A percentile compares a stretch with the other conserved stretches of the same genome.
Conservation (phyloP, 2,113 vertebrate genomes). For the Leucopsar rothschildi region DNA sequence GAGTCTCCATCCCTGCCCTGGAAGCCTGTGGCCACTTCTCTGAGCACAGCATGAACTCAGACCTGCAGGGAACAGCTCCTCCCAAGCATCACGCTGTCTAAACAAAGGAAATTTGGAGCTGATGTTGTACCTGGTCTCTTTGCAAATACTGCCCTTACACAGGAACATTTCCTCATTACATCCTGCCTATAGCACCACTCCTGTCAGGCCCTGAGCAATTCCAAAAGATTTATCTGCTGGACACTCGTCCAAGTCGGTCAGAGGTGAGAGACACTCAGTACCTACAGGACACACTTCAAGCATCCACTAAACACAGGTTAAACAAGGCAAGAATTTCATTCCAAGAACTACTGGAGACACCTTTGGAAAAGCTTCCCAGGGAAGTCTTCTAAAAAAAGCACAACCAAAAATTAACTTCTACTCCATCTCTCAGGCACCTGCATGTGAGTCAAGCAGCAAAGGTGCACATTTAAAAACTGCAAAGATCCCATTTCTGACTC, state of each 20-base stretch:
- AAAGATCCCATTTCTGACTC: not conserved
- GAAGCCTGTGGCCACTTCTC: not conserved
- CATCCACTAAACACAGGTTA: not conserved
- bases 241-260: not conserved
- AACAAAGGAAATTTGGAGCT: slow-evolving; percentile 22
- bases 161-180: slow-evolving; percentile 30
- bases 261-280: not conserved
- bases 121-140: not conserved
- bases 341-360: not conserved
- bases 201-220: not conserved
- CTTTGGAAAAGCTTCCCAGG: not conserved
- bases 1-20: not conserved
- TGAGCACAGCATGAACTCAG: rapidly evolving
- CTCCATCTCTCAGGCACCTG: not conserved
- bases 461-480: not conserved
- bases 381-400: not conserved
- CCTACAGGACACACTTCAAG: not conserved
- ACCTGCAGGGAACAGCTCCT: not conserved
- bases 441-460: not conserved
- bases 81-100: not conserved
- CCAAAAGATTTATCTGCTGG: not conserved
- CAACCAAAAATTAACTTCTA: not conserved
- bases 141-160: not conserved
- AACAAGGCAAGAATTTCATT: not conserved
- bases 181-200: not conserved